phyloP scores from a whole-genome alignment of 2,888 invertebrate genomes.

The Morpho achilles region DNA sequence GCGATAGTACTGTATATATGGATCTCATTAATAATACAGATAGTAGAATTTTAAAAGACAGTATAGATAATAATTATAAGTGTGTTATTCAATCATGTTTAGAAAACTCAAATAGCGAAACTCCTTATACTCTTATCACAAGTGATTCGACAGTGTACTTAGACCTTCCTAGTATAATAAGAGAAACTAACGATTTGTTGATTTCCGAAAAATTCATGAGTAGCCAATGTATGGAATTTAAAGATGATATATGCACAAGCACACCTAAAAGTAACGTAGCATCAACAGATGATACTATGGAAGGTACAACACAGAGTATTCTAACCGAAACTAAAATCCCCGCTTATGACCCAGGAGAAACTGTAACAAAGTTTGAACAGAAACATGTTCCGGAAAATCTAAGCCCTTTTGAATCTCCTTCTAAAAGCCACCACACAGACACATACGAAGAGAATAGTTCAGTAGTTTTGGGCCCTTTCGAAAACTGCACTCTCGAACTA shows the following conservation, averaged over 20 bases:
- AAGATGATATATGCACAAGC: slow-evolving; percentile 45
- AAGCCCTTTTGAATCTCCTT: slow-evolving; percentile 69
- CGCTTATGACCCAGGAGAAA: slow-evolving; percentile 40
- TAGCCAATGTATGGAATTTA: slow-evolving; percentile 33
- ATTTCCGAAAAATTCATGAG: slow-evolving; percentile 50
- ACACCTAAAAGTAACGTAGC: slow-evolving; percentile 59
- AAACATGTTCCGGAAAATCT: slow-evolving; percentile 50
- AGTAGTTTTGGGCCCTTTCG: slow-evolving; percentile 80
- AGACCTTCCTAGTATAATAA: slow-evolving; percentile 60
- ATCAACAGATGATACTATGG: slow-evolving; percentile 44
- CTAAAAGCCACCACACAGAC: slow-evolving; percentile 66
- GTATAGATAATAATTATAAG: slow-evolving; percentile 35
- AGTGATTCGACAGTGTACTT: slow-evolving; percentile 66
- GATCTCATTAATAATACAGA: slow-evolving; percentile 59
- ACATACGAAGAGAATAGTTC: slow-evolving; percentile 72
- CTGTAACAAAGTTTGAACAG: slow-evolving; percentile 51
- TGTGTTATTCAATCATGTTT: slow-evolving; percentile 40
- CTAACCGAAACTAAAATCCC: slow-evolving; percentile 45
- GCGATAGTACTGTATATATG: slow-evolving; percentile 53
- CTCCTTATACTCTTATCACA: slow-evolving; percentile 35
- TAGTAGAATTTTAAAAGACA: slow-evolving; percentile 43
- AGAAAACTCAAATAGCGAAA: slow-evolving; percentile 30
- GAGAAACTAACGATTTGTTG: slow-evolving; percentile 51
- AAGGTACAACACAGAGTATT: slow-evolving; percentile 36
- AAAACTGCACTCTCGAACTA: slow-evolving; percentile 74